Percentiles rank a stretch among this genome's conserved stretches.
phyloP scores from a whole-genome alignment of 2,113 vertebrate genomes.

The Glaucidium brasilianum region DNA sequence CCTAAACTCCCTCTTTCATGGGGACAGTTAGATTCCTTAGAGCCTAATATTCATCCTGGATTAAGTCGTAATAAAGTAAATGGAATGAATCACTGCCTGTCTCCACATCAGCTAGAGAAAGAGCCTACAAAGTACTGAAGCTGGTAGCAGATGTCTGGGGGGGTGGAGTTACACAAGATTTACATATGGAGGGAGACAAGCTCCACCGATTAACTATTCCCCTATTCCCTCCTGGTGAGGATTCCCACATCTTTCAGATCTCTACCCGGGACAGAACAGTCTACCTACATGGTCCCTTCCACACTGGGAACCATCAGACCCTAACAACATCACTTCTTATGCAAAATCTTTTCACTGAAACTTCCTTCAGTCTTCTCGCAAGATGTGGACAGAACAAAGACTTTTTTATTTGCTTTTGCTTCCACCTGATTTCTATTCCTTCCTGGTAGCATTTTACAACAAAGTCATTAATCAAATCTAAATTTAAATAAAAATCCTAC shows the following conservation, averaged over 20 bases:
- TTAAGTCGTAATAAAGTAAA: neutral
- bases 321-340: neutral
- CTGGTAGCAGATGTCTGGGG: neutral
- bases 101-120: neutral
- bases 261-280: neutral
- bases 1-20: neutral
- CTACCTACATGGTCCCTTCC: neutral
- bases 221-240: neutral
- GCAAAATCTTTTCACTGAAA: neutral
- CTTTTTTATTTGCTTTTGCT: neutral
- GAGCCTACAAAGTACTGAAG: neutral
- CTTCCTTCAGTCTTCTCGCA: neutral
- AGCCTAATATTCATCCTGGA: neutral
- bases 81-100: neutral
- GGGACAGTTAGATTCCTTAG: neutral
- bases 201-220: neutral
- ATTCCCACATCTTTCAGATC: neutral
- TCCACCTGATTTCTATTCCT: neutral
- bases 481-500: constrained; percentile 45
- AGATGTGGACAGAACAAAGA: neutral
- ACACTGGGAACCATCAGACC: neutral
- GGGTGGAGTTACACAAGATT: neutral
- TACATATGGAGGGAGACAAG: neutral
- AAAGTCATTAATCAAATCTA: neutral
- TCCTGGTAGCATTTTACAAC: neutral